Evolutionary conservation across 2,888 invertebrate species (phyloP).

Genomic region (Tenthredo distinguenda): DNA sequence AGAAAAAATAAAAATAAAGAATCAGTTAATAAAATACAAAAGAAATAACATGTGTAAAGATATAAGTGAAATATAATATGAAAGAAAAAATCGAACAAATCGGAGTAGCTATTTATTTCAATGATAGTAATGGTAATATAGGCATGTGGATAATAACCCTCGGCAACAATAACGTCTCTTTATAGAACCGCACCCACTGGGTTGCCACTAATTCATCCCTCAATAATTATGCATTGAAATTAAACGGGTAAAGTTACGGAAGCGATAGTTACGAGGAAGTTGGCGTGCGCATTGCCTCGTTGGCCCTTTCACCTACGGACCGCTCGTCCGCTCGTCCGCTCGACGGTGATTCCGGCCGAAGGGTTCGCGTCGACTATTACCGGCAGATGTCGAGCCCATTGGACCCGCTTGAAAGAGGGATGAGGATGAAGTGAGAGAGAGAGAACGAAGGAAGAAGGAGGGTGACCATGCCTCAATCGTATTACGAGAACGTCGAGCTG

Average conservation of each 20-base stretch:
- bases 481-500: constrained; percentile 45
- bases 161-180: constrained; percentile 23
- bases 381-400: constrained; percentile 54
- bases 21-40: too few relatives aligned
- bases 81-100: too few relatives aligned
- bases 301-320: constrained; percentile 48
- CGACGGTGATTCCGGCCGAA: constrained; percentile 42
- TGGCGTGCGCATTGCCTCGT: constrained; percentile 42
- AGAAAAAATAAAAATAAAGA: too few relatives aligned
- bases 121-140: not conserved
- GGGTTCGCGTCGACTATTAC: constrained; percentile 54
- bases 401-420: constrained; percentile 40
- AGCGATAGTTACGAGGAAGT: constrained; percentile 46
- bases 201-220: constrained; percentile 33
- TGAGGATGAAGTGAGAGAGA: not conserved
- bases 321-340: constrained; percentile 40
- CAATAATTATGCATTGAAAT: constrained; percentile 52
- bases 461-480: constrained; percentile 44
- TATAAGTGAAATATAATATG: too few relatives aligned
- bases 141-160: constrained; percentile 4
- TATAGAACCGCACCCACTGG: constrained; percentile 21
- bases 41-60: too few relatives aligned
- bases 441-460: constrained; percentile 1
- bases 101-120: not conserved
- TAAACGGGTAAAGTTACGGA: constrained; percentile 49